A percentile compares a stretch with the other conserved stretches of the same genome.
phyloP scores from a whole-genome alignment of 2,113 vertebrate species.

The Bubo blakistoni region DNA sequence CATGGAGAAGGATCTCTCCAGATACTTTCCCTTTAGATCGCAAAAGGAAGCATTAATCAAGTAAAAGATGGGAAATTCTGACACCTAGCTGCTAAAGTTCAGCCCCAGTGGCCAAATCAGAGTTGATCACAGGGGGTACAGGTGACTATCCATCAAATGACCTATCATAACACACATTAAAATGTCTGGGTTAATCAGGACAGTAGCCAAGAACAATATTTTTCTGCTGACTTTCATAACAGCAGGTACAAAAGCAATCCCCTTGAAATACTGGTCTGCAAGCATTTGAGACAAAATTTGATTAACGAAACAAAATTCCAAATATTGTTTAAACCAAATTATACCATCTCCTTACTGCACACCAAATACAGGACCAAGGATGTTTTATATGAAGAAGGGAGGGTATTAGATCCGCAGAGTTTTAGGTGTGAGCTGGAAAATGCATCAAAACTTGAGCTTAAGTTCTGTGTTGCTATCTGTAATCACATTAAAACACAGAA shows the following conservation, averaged over 20 bases:
- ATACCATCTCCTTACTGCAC: background rate
- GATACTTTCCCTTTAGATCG: conserved; percentile 70
- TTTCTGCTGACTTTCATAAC: conserved; percentile 63
- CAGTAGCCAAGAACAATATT: conserved; percentile 80
- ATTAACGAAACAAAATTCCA: conserved; percentile 48
- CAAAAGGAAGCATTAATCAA: conserved; percentile 79
- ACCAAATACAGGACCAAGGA: background rate
- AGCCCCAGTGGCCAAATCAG: conserved; percentile 60
- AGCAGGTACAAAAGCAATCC: conserved; percentile 74
- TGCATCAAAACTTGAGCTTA: background rate
- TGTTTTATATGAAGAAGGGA: background rate
- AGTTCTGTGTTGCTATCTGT: background rate
- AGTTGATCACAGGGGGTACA: conserved; percentile 74
- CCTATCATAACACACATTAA: conserved; percentile 79
- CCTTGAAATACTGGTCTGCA: conserved; percentile 56
- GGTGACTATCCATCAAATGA: conserved; percentile 82
- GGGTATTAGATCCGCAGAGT: background rate
- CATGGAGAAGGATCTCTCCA: conserved; percentile 58
- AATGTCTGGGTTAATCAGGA: conserved; percentile 79
- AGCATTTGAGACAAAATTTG: background rate
- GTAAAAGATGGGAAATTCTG: conserved; percentile 80
- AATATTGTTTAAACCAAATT: background rate
- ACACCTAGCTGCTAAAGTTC: conserved; percentile 70
- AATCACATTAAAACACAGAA: background rate
- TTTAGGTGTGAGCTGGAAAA: background rate